A percentile compares a stretch with the other conserved stretches of the same genome.
Evolutionary conservation across 1,140 invertebrate species (phyloP).

Genomic region (Archegozetes longisetosus): DNA sequence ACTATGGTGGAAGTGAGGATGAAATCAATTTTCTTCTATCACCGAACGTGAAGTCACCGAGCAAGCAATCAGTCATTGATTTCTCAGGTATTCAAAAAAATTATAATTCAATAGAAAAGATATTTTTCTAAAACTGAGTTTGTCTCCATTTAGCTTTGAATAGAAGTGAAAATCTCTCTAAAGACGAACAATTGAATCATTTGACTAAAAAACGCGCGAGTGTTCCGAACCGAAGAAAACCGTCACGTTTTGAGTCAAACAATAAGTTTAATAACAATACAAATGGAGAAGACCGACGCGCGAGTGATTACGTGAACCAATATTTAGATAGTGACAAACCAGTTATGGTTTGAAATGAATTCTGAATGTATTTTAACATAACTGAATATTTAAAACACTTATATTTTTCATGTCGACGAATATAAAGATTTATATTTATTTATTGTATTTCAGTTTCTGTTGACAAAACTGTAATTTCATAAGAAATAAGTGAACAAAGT

Average conservation of each 20-base stretch:
- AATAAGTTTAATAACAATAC: background rate
- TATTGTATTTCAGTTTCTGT: no score
- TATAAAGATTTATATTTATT: no score
- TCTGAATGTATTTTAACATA: no score
- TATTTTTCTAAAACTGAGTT: no score
- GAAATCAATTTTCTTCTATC: background rate
- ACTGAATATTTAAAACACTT: no score
- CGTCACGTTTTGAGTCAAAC: constrained; percentile 8
- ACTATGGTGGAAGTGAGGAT: background rate
- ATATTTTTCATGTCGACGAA: no score
- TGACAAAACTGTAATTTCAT: no score
- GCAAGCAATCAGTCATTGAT: background rate
- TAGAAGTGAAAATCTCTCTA: no score
- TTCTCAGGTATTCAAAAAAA: constrained; percentile 18
- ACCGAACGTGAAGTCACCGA: background rate
- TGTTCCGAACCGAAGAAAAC: constrained; percentile 13
- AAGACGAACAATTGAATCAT: constrained; percentile 14
- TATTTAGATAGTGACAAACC: background rate
- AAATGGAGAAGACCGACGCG: background rate
- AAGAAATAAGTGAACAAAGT: no score
- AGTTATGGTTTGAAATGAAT: background rate
- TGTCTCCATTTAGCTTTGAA: no score
- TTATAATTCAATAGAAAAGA: no score
- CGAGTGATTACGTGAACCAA: background rate
- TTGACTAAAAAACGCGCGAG: constrained; percentile 20